Evolutionary conservation across 2,797 vertebrate species (phyloP).

Genomic region (Philypnodon macrostomus): DNA sequence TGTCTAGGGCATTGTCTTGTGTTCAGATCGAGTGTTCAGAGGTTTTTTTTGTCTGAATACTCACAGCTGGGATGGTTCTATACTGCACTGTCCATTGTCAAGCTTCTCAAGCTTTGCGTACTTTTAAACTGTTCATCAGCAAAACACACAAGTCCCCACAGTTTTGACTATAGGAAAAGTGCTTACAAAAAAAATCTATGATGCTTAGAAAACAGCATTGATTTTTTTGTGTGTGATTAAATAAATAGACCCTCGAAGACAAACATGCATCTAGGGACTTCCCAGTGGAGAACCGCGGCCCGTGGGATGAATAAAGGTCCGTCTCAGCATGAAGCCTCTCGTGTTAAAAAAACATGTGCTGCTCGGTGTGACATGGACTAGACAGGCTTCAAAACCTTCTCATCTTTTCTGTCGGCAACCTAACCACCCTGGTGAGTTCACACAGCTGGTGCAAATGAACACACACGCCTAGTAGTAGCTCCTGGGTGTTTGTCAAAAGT

Average conservation of each 20-base stretch:
- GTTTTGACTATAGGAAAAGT: background rate
- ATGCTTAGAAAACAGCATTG: background rate
- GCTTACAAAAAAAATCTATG: background rate
- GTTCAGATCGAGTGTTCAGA: background rate
- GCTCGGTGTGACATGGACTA: background rate
- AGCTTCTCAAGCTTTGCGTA: background rate
- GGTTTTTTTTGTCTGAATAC: background rate
- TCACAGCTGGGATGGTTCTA: background rate
- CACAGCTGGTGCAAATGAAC: slow-evolving; percentile 10
- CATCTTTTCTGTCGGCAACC: slow-evolving; percentile 18
- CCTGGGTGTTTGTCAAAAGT: slow-evolving; percentile 18
- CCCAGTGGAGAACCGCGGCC: background rate
- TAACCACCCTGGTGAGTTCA: slow-evolving; percentile 17
- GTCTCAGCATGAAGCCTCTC: slow-evolving; percentile 6
- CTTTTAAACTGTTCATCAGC: background rate
- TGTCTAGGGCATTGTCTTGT: background rate
- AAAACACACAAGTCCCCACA: background rate
- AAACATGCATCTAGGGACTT: background rate
- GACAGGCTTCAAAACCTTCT: slow-evolving; percentile 14
- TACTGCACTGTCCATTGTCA: background rate
- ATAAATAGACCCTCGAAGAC: background rate
- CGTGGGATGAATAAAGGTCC: slow-evolving; percentile 4
- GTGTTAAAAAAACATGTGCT: background rate
- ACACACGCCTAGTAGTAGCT: slow-evolving; percentile 18
- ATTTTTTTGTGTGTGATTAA: background rate